These are phyloP conservation scores for Reinhardtius hippoglossoides DNA, from an alignment of 2,113 vertebrate genomes.

Conservation along the genomic window DNA sequence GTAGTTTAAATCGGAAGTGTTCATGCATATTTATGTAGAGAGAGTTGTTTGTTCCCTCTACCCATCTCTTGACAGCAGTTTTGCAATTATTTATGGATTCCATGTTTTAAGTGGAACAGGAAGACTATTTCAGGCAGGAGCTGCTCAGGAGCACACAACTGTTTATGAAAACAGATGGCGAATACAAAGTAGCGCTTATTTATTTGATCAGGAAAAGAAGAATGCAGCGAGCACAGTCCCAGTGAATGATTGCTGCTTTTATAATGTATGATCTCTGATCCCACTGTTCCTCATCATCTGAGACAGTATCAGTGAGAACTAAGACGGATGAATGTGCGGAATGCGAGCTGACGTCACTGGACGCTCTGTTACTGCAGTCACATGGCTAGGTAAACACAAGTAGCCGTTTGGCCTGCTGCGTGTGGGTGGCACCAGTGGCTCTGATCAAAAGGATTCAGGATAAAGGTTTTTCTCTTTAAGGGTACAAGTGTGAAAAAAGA, in stretches of 20 bases:
- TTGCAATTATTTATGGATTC: slow-evolving; percentile 66
- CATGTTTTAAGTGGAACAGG: slow-evolving; percentile 66
- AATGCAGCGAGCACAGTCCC: slow-evolving; percentile 48
- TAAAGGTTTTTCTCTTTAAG: slow-evolving; percentile 31
- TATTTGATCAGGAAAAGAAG: slow-evolving; percentile 61
- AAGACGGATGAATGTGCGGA: slow-evolving; percentile 71
- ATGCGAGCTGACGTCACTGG: slow-evolving; percentile 72
- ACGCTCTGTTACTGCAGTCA: slow-evolving; percentile 51
- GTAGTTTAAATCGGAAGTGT: slow-evolving; percentile 5
- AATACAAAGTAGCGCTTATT: slow-evolving; percentile 55
- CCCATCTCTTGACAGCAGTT: slow-evolving; percentile 61
- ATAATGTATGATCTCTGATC: slow-evolving; percentile 55
- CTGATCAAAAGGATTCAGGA: slow-evolving; percentile 34
- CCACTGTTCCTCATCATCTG: slow-evolving; percentile 43
- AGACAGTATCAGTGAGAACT: slow-evolving; percentile 71
- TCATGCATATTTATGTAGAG: slow-evolving; percentile 47
- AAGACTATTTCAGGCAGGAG: slow-evolving; percentile 66
- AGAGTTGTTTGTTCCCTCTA: slow-evolving; percentile 54
- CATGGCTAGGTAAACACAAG: slow-evolving; percentile 75
- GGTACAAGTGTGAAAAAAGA: slow-evolving; percentile 41
- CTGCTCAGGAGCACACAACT: slow-evolving; percentile 43
- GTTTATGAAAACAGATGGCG: slow-evolving; percentile 67
- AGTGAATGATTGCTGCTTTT: slow-evolving; percentile 62
- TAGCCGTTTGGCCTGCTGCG: slow-evolving; percentile 40
- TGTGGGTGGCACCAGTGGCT: slow-evolving; percentile 27